These are phyloP conservation scores for Drosophila dives DNA, from an alignment of 2,888 invertebrate species.

Conservation along the genomic window DNA sequence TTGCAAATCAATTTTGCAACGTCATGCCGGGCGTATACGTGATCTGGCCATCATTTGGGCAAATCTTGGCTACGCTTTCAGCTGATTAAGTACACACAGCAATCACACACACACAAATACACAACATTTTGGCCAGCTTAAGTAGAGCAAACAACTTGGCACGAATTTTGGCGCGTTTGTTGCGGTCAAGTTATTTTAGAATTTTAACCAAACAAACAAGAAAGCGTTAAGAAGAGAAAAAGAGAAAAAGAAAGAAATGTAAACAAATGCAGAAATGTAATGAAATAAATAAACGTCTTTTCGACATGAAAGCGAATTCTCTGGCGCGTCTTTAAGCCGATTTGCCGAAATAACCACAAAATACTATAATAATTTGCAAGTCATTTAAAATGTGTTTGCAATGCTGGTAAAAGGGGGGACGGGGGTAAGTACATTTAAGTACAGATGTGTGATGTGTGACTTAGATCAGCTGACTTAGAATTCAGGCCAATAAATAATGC, in stretches of 20 bases:
- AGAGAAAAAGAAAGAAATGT: slow-evolving; percentile 16
- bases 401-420: background rate
- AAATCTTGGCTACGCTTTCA: slow-evolving; percentile 68
- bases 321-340: slow-evolving; percentile 65
- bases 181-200: slow-evolving; percentile 72
- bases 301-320: slow-evolving; percentile 68
- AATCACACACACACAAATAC: background rate
- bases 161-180: slow-evolving; percentile 70
- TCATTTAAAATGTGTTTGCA: slow-evolving; percentile 24
- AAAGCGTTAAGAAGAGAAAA: slow-evolving; percentile 10
- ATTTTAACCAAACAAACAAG: slow-evolving; percentile 39
- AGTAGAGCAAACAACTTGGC: slow-evolving; percentile 59
- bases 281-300: slow-evolving; percentile 61
- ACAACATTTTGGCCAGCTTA: background rate
- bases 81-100: slow-evolving; percentile 71
- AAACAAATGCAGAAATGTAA: slow-evolving; percentile 58
- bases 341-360: slow-evolving; percentile 61
- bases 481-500: slow-evolving; percentile 13
- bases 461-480: slow-evolving; percentile 14
- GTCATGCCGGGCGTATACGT: slow-evolving; percentile 49
- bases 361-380: slow-evolving; percentile 59
- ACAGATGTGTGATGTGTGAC: slow-evolving; percentile 45
- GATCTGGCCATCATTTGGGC: slow-evolving; percentile 25
- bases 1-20: slow-evolving; percentile 36
- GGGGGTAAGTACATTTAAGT: slow-evolving; percentile 9